phyloP scores from a whole-genome alignment of 2,888 invertebrate species.

The Rhimphoctona megacephalus region DNA sequence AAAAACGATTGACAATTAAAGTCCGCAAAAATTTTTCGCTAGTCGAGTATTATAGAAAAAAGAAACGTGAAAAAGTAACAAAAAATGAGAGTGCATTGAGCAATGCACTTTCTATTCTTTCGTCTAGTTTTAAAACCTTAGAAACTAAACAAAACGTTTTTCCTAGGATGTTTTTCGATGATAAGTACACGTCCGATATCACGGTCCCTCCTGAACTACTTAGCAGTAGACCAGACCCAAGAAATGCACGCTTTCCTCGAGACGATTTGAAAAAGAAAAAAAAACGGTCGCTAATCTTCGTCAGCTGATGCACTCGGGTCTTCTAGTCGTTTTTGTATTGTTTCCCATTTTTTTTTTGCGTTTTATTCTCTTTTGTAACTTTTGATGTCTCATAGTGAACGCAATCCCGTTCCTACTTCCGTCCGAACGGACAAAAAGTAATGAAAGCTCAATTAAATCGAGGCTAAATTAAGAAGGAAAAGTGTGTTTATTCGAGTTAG shows the following conservation, averaged over 20 bases:
- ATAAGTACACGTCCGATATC: slow-evolving; percentile 85
- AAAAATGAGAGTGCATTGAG: slow-evolving; percentile 16
- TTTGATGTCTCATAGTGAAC: slow-evolving; percentile 50
- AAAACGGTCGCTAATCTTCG: slow-evolving; percentile 74
- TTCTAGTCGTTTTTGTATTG: slow-evolving; percentile 80
- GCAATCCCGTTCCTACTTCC: slow-evolving; percentile 57
- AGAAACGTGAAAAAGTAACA: neutral
- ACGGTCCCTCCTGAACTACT: slow-evolving; percentile 85
- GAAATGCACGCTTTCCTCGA: slow-evolving; percentile 82
- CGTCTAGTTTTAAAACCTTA: slow-evolving; percentile 56
- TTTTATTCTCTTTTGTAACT: neutral
- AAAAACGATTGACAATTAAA: neutral
- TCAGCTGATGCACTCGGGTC: slow-evolving; percentile 83
- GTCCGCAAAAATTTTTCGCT: slow-evolving; percentile 33
- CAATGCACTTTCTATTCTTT: slow-evolving; percentile 21
- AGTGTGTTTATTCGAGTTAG: slow-evolving; percentile 23
- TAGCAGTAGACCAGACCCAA: slow-evolving; percentile 84
- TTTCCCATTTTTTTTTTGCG: neutral
- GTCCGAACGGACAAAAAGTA: slow-evolving; percentile 50
- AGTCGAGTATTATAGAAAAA: slow-evolving; percentile 4
- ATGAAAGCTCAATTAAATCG: slow-evolving; percentile 44
- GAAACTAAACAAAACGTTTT: slow-evolving; percentile 46
- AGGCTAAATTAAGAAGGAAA: slow-evolving; percentile 17
- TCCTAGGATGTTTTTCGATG: slow-evolving; percentile 81
- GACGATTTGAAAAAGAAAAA: slow-evolving; percentile 63